Percentiles rank a stretch among this genome's conserved stretches.
Evolutionary conservation across 2,797 vertebrate species (phyloP).

Genomic region (Psittacula derbiana): DNA sequence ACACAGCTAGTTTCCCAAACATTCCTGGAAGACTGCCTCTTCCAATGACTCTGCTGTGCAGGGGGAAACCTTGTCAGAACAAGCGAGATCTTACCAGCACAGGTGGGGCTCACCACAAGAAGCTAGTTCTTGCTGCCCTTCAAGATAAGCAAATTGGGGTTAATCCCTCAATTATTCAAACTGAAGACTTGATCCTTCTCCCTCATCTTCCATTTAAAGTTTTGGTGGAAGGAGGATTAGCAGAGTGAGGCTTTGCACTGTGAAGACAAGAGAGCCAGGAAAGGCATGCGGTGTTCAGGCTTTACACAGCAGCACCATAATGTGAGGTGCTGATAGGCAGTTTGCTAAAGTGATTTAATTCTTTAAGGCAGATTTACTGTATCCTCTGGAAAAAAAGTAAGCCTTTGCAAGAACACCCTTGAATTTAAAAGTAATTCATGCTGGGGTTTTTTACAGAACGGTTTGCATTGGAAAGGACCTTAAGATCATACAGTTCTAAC

Average conservation of each 20-base stretch:
- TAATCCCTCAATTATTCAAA: neutral
- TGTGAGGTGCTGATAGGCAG: fast-evolving
- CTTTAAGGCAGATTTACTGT: neutral
- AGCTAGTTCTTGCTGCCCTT: neutral
- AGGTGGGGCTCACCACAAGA: neutral
- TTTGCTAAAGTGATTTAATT: neutral
- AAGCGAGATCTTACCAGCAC: fast-evolving
- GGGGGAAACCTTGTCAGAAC: neutral
- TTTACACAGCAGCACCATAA: neutral
- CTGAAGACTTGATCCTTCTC: neutral
- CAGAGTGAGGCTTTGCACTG: neutral
- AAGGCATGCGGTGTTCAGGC: fast-evolving
- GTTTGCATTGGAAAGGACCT: neutral
- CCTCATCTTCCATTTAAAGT: constrained; percentile 11
- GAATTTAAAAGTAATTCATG: neutral
- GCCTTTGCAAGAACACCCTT: neutral
- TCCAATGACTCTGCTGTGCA: neutral
- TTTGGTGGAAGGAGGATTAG: neutral
- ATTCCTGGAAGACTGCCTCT: neutral
- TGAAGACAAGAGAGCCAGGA: neutral
- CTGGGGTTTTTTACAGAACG: neutral
- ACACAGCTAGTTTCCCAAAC: neutral
- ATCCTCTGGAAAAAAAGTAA: neutral
- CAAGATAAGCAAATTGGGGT: neutral
- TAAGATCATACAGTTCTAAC: neutral